These are phyloP conservation scores for Monopis laevigella DNA, from an alignment of 2,888 invertebrate genomes.

Conservation along the genomic window DNA sequence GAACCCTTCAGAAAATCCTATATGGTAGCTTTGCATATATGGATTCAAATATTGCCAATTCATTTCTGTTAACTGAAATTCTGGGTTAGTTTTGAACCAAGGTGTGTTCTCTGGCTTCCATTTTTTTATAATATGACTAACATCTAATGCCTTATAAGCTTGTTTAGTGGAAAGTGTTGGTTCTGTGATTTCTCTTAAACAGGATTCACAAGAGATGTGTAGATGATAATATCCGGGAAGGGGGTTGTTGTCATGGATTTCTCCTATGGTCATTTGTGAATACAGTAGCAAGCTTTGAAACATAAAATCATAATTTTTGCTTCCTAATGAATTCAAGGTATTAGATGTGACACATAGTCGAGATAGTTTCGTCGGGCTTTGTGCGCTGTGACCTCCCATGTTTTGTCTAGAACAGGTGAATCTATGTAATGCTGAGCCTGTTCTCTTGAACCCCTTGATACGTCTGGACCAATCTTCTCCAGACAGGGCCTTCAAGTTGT, in stretches of 20 bases:
- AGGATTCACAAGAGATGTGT: neutral
- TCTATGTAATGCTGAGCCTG: neutral
- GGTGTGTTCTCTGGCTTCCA: neutral
- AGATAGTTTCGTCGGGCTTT: too few relatives aligned
- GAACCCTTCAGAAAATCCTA: too few relatives aligned
- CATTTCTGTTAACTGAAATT: too few relatives aligned
- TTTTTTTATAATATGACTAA: too few relatives aligned
- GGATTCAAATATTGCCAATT: too few relatives aligned
- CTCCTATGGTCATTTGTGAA: neutral
- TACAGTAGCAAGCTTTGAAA: neutral
- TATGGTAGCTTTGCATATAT: too few relatives aligned
- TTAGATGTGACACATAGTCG: too few relatives aligned
- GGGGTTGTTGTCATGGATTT: neutral
- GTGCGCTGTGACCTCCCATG: neutral
- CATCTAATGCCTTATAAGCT: too few relatives aligned
- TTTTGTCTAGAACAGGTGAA: neutral
- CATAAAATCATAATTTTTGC: neutral
- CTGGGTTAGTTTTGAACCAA: too few relatives aligned
- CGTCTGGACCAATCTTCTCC: neutral
- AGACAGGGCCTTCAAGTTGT: neutral
- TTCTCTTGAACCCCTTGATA: neutral
- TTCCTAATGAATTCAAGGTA: too few relatives aligned
- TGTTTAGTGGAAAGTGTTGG: neutral
- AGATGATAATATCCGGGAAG: neutral
- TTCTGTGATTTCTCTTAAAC: neutral